A percentile compares a stretch with the other conserved stretches of the same genome.
Evolutionary conservation across 2,797 vertebrate species (phyloP).

Genomic region (Falco concolor): DNA sequence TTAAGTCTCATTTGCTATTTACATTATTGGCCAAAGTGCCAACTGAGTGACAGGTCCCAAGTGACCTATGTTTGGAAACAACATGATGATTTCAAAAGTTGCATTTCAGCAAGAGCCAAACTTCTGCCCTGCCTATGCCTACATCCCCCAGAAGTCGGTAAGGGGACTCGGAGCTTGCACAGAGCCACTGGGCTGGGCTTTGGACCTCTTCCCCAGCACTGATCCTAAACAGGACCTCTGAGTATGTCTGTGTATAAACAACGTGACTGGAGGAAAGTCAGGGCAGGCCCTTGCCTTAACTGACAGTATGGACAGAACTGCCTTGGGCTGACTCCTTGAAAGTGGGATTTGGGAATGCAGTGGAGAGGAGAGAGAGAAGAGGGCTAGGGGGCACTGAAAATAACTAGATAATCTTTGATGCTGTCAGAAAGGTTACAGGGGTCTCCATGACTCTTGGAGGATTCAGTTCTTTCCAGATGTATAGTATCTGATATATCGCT

Average conservation of each 20-base stretch:
- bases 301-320: not conserved
- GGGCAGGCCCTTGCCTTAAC: not conserved
- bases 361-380: not conserved
- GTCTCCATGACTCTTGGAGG: not conserved
- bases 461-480: not conserved
- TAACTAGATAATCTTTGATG: not conserved
- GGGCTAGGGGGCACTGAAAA: not conserved
- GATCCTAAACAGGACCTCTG: not conserved
- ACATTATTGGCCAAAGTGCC: not conserved
- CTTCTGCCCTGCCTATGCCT: not conserved
- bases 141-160: fast-evolving
- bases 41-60: not conserved
- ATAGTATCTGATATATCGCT: not conserved
- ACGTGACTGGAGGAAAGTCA: not conserved
- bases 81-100: not conserved
- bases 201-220: not conserved
- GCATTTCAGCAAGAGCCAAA: not conserved
- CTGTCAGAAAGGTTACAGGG: not conserved
- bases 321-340: not conserved
- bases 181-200: not conserved
- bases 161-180: not conserved
- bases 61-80: not conserved
- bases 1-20: not conserved
- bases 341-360: not conserved
- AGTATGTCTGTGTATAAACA: not conserved